Evolutionary conservation across 2,797 vertebrate species (phyloP).

Genomic region (Chaetophractus vellerosus): DNA sequence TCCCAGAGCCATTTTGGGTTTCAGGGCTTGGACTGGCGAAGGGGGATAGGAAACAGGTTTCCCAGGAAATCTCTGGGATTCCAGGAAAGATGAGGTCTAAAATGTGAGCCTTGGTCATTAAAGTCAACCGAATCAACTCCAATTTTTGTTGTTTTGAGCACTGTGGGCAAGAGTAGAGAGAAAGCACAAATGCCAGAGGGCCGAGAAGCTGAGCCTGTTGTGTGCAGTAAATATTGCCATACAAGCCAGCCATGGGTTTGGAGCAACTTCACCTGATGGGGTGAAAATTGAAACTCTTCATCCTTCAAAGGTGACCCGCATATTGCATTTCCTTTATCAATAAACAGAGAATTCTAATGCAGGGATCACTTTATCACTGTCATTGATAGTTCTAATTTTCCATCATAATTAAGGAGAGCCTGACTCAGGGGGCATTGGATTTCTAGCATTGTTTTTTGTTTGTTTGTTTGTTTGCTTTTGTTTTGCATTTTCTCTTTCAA

Average conservation of each 20-base stretch:
- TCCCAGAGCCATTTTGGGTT: background rate
- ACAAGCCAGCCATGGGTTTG: accelerated
- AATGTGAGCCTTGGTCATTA: background rate
- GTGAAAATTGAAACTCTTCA: background rate
- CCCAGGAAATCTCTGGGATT: background rate
- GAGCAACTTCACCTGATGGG: background rate
- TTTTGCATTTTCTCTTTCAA: background rate
- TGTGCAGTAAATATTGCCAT: background rate
- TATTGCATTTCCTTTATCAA: accelerated
- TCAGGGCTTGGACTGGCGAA: background rate
- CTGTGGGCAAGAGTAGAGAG: background rate
- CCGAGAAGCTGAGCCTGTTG: background rate
- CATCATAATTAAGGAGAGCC: background rate
- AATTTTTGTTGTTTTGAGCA: background rate
- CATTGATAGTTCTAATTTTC: background rate
- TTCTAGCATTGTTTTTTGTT: background rate
- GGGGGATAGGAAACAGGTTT: accelerated
- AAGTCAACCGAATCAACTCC: background rate
- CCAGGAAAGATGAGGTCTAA: no score
- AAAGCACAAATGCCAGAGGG: accelerated
- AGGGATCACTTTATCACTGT: background rate
- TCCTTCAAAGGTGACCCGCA: background rate
- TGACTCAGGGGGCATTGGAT: accelerated
- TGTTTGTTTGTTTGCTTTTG: background rate
- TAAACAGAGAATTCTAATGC: background rate